Evolutionary conservation across 2,797 vertebrate species (phyloP), one percentile per base, ranked within the genome.

Genomic region (Malacoctenus gilli): DNA sequence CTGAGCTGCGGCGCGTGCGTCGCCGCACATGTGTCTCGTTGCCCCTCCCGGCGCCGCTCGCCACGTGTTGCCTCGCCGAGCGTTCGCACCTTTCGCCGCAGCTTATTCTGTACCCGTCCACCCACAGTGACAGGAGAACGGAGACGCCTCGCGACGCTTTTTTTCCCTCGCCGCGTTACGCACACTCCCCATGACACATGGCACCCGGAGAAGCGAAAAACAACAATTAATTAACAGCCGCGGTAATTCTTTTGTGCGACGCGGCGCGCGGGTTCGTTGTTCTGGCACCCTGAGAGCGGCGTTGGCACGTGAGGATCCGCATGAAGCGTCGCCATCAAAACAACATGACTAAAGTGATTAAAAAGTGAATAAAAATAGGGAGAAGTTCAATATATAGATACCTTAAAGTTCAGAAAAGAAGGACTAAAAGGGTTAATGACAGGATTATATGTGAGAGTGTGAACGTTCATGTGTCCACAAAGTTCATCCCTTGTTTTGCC

Each of bases 41-140:
- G 1, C 44, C 9, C 63, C 31, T 28, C n/a, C 41, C 62, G 34
- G 68, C n/a, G n/a, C n/a, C n/a, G n/a, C n/a, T 9, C 5, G 9
- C 44, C 68, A 83, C 47, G 59, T 81, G 81, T 20, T 16, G 18
- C 22, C 31, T 11, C 11, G 35, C 60, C 72, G 13, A 63, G 62
- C 43, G 68, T 59, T 63, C 4, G 6, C 40, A 49, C 46, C 41
- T 59, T 39, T 40, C 12, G 7, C 7, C n/a, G 11, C 20, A 14
- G 32, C 69, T 70, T 61, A 59, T 74, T 77, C 22, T 36, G n/a
- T 35, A 42, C 8, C 4, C 36, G 35, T 57, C 36, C 48, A 35
- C 68, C 53, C 48, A 59, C 53, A 14, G 23, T n/a, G 16, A 34
- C 20, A 30, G 4, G 13, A 13, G 20, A 50, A 39, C 3, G 19